Percentiles rank a stretch among this genome's conserved stretches.
These are phyloP conservation scores for Melanerpes formicivorus DNA, from an alignment of 2,113 vertebrate genomes.

Conservation along the genomic window DNA sequence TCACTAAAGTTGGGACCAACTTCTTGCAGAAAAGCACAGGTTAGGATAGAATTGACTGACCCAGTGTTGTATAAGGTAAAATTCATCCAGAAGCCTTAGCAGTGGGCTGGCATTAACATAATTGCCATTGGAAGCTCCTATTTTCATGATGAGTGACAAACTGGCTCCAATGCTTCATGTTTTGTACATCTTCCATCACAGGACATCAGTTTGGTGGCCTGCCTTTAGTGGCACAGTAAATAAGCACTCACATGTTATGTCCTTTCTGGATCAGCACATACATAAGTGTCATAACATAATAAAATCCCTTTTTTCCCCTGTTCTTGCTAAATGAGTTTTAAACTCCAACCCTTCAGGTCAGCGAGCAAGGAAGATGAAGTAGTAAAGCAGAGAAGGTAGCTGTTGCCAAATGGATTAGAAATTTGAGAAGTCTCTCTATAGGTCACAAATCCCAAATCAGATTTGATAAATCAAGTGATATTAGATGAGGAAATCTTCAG, in stretches of 20 bases:
- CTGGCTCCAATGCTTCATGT: background rate
- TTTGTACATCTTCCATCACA: background rate
- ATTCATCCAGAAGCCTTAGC: background rate
- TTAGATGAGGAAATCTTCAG: slow-evolving; percentile 23
- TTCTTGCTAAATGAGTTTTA: slow-evolving; percentile 26
- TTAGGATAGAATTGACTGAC: background rate
- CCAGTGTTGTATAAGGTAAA: background rate
- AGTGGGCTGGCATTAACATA: background rate
- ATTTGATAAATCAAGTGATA: slow-evolving; percentile 58
- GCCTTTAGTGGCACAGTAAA: background rate
- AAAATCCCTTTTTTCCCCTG: background rate
- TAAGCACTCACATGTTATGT: slow-evolving; percentile 22
- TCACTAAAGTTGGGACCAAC: background rate
- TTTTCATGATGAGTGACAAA: background rate
- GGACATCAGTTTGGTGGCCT: background rate
- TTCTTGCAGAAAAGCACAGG: background rate
- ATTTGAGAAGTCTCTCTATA: slow-evolving; percentile 25
- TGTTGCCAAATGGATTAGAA: slow-evolving; percentile 39
- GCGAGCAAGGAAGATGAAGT: slow-evolving; percentile 40
- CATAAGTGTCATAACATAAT: slow-evolving; percentile 33
- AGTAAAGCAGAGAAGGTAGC: slow-evolving; percentile 13
- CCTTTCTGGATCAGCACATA: background rate
- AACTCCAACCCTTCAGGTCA: slow-evolving; percentile 7
- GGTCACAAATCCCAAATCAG: slow-evolving; percentile 38
- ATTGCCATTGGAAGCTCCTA: background rate